phyloP scores from a whole-genome alignment of 1,140 invertebrate species.

The Mactra quadrangularis region DNA sequence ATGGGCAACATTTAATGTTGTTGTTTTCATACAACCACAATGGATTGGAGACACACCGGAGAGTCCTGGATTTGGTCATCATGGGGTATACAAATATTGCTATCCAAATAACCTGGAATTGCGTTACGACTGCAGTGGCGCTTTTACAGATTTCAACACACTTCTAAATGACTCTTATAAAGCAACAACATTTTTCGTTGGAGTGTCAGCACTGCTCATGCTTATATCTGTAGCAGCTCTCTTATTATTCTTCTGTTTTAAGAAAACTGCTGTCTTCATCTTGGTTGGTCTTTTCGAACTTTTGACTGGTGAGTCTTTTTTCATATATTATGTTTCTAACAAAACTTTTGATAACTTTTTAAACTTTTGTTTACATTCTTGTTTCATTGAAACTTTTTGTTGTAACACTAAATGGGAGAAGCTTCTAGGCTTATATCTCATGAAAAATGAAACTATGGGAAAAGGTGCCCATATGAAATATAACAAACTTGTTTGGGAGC shows the following conservation, averaged over 20 bases:
- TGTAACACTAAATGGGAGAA: no score
- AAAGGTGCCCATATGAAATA: no score
- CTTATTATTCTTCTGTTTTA: conserved; percentile 97
- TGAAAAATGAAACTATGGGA: no score
- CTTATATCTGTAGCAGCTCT: conserved; percentile 91
- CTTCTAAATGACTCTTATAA: conserved; percentile 70
- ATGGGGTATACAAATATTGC: conserved; percentile 95
- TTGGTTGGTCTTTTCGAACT: conserved; percentile 88
- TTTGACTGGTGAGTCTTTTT: conserved; percentile 72
- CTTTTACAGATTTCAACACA: conserved; percentile 66
- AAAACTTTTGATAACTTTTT: no score
- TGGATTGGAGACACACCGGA: conserved; percentile 92
- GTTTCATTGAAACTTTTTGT: neutral
- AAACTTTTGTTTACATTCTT: neutral
- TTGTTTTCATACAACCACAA: conserved; percentile 98
- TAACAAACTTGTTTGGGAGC: no score
- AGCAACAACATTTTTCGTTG: conserved; percentile 92
- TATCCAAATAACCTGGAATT: conserved; percentile 72
- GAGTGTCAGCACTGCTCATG: conserved; percentile 93
- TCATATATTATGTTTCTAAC: conserved; percentile 12
- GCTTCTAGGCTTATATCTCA: no score
- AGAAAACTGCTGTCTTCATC: conserved; percentile 96
- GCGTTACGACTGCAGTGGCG: conserved; percentile 70
- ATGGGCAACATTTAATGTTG: conserved; percentile 97
- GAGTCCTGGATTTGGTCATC: conserved; percentile 93